These are phyloP conservation scores for Grammomys dolichurus DNA, from an alignment of 2,113 vertebrate species.

Conservation along the genomic window DNA sequence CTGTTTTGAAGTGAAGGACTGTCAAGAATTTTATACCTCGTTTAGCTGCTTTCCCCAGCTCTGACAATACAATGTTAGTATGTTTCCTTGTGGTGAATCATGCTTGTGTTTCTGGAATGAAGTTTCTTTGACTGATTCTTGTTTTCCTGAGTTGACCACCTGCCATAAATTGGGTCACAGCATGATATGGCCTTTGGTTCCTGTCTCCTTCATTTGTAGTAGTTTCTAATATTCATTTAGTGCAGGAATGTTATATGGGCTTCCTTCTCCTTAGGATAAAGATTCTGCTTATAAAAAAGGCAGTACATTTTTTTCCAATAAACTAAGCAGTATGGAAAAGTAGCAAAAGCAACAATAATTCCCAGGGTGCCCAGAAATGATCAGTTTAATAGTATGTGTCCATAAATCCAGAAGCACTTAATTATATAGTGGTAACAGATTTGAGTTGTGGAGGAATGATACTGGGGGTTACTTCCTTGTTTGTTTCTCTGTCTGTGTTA, in stretches of 20 bases:
- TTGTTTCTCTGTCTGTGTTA: background rate
- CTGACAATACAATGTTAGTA: background rate
- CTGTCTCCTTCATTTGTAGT: background rate
- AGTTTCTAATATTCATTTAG: background rate
- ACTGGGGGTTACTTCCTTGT: background rate
- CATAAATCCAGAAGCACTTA: background rate
- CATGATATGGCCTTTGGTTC: background rate
- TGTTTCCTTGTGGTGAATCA: background rate
- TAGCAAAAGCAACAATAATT: background rate
- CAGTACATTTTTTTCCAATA: background rate
- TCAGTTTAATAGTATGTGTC: background rate
- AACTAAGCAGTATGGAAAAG: background rate
- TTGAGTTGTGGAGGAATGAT: background rate
- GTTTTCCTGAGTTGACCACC: background rate
- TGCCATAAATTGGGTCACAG: background rate
- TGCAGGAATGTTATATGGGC: background rate
- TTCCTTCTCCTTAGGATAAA: slow-evolving; percentile 27
- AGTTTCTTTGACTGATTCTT: background rate
- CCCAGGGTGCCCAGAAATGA: background rate
- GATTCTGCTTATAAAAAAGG: background rate
- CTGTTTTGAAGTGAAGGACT: background rate
- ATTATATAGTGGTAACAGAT: background rate
- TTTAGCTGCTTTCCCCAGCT: background rate
- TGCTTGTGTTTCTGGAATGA: slow-evolving; percentile 16
- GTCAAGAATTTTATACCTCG: background rate